A percentile compares a stretch with the other conserved stretches of the same genome.
phyloP scores from a whole-genome alignment of 2,888 invertebrate genomes.

The Vanessa cardui region DNA sequence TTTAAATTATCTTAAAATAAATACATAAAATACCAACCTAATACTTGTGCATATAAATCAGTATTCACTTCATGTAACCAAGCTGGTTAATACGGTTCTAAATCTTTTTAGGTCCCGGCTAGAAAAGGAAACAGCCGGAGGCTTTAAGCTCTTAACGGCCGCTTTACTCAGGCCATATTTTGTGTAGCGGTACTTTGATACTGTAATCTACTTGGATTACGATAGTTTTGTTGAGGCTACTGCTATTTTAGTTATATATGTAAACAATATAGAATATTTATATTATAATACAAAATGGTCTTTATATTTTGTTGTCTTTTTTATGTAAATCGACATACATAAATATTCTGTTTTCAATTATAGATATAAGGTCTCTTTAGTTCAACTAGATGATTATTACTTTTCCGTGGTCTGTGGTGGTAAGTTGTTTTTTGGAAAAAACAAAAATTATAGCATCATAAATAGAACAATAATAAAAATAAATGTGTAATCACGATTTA shows the following conservation, averaged over 20 bases:
- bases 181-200: constrained; percentile 27
- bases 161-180: constrained; percentile 26
- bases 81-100: constrained; percentile 20
- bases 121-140: constrained; percentile 30
- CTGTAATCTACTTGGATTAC: constrained; percentile 26
- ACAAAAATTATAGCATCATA: background rate
- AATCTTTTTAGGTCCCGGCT: constrained; percentile 23
- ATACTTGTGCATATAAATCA: constrained; percentile 10
- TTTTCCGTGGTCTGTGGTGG: too few species aligned
- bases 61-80: constrained; percentile 25
- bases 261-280: background rate
- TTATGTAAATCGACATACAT: too few species aligned
- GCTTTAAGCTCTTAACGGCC: constrained; percentile 31
- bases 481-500: too few species aligned
- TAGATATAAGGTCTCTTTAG: too few species aligned
- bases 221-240: constrained; percentile 17
- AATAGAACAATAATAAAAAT: too few species aligned
- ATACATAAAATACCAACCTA: background rate
- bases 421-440: background rate
- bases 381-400: too few species aligned
- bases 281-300: too few species aligned
- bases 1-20: too few species aligned
- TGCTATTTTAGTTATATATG: constrained; percentile 5
- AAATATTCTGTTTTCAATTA: too few species aligned
- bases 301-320: too few species aligned